phyloP scores from a whole-genome alignment of 2,888 invertebrate species.

The Drosophila mulleri region DNA sequence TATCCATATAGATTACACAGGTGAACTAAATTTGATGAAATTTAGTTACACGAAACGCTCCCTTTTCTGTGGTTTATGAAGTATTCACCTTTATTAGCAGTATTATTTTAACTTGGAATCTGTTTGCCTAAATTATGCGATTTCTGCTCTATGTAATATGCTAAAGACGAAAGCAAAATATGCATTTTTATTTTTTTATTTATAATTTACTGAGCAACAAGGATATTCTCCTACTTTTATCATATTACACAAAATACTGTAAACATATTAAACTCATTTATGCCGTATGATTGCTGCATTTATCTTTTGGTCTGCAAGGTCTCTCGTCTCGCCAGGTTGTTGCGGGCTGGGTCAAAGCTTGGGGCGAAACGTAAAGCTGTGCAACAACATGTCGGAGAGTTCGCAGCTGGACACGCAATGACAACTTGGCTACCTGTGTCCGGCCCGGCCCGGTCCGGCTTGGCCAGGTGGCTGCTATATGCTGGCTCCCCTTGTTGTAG shows the following conservation, averaged over 20 bases:
- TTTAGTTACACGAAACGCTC: not conserved
- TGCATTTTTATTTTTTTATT: too few species aligned
- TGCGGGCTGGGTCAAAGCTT: not conserved
- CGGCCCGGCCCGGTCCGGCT: slow-evolving; percentile 1
- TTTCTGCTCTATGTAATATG: too few species aligned
- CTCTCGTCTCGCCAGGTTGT: not conserved
- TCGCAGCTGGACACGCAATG: slow-evolving; percentile 42
- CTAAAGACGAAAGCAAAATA: too few species aligned
- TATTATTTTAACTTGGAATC: too few species aligned
- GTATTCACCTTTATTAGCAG: not conserved
- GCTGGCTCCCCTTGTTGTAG: slow-evolving; percentile 18
- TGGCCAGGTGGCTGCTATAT: not conserved
- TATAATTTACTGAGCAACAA: too few species aligned
- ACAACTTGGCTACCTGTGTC: slow-evolving; percentile 24
- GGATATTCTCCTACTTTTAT: too few species aligned
- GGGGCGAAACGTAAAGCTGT: slow-evolving; percentile 23
- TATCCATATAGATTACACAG: not conserved
- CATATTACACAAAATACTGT: not conserved
- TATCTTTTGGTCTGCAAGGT: not conserved
- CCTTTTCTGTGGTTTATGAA: not conserved
- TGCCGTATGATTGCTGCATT: not conserved
- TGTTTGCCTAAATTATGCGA: too few species aligned
- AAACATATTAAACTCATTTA: not conserved
- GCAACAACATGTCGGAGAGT: slow-evolving; percentile 42
- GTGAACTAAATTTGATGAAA: not conserved